Base-by-base conservation (phyloP, 1,140 invertebrate species). In the Agrypnia vestita region DNA sequence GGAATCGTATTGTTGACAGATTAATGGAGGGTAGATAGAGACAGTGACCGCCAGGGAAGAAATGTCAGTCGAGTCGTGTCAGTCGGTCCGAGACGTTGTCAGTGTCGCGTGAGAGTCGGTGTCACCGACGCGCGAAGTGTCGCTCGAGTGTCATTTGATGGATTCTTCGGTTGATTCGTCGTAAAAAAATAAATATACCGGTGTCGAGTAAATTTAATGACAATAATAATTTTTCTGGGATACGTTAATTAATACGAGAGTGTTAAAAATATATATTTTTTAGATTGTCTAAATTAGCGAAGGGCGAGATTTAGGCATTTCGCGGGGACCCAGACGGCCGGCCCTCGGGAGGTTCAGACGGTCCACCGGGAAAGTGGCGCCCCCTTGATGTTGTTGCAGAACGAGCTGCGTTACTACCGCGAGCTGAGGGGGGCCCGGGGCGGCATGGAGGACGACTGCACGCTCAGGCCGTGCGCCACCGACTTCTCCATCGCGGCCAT, bases 401-500 rank as follows among this genome's bases (percentile, higher is more conserved):
- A 86, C 53, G 88, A 88, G 46, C 53, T 72, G 72, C 72, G 81
- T 56, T 72, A 67, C 53, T 81, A 73, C 79, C 76, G 83, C 85
- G 85, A 83, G 85, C 86, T 78, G 85, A 86, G 84, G 84, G 87
- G 82, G 85, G 85, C 81, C 85, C 86, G 78, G 85, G 62, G 75
- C 73, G 77, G 49, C 78, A 89, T 89, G 88, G 91, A 91, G 84
- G 91, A 91, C 84, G 91, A 91, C 81, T 91, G 91, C 86, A 91
- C 91, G 69, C 90, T 90, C 85, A 85, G 91, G 83, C 92, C 93
- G 78, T 93, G 93, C 87, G 94, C 95, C 86, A 96, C 95, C 43
- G 95, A 96, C 89, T 96, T 96, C 90, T 96, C 95, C 85, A 96
- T 96, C 82, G 95, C 95, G 17, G 95, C 95, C 76, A 96, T 96